Evolutionary conservation across 2,113 vertebrate species (phyloP).

Genomic region (Rhinoderma darwinii): DNA sequence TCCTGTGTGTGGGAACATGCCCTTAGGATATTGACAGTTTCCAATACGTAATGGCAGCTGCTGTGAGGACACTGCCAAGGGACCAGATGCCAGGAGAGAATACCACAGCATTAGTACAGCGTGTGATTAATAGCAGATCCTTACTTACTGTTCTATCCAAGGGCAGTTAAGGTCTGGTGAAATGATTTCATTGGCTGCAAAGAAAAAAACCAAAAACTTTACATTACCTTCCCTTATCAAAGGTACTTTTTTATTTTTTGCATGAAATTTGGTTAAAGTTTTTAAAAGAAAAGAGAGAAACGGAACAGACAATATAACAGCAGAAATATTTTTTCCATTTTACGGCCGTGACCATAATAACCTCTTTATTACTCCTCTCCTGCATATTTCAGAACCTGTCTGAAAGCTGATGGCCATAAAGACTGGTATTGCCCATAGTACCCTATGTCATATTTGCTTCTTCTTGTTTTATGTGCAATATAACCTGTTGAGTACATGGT

Average conservation of each 20-base stretch:
- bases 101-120: neutral
- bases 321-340: neutral
- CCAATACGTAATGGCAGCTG: conserved; percentile 26
- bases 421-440: no score
- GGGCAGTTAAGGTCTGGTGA: neutral
- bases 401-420: no score
- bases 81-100: conserved; percentile 12
- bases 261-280: neutral
- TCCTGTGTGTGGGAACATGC: no score
- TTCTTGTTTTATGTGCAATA: no score
- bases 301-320: neutral
- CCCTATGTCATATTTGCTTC: no score
- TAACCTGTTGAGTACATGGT: no score
- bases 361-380: neutral
- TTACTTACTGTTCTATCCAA: neutral
- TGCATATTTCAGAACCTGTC: neutral
- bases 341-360: no score
- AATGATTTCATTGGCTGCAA: neutral
- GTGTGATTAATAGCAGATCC: conserved; percentile 1
- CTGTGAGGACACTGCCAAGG: conserved; percentile 34
- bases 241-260: neutral
- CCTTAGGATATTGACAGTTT: neutral
- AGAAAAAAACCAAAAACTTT: neutral
- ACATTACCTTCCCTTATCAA: neutral
- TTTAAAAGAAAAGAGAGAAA: neutral